Evolutionary conservation across 2,113 vertebrate genomes (phyloP), one percentile per base, ranked within the genome.

Genomic region (Urocolius indicus): DNA sequence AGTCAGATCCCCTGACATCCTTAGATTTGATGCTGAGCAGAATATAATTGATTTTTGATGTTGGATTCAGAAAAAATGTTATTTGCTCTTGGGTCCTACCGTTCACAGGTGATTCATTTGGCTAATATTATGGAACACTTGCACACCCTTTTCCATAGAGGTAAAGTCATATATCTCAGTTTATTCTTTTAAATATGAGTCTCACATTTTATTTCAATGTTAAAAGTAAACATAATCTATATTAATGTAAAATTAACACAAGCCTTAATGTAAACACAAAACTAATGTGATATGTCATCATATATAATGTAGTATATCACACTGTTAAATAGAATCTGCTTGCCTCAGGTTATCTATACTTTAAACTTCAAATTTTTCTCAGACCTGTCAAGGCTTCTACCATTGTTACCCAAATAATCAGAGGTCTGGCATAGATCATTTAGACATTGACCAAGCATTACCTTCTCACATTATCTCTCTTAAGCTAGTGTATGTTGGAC

Each of bases 221-320:
- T 77, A 38, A 67, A 83, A 21, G 38, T 12, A 73, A 59, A 36
- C 5, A 26, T 19, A n/a, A 21, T 38, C 69, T 19, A 65, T 6
- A 9, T 49, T 67, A 79, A 34, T 68, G 10, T 17, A 36, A 55
- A 85, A 51, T 61, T 86, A 66, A n/a, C 24, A 78, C 22, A 19
- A 36, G 5, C 26, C 27, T 89, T 80, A 52, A 43, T 67, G 21
- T 45, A 46, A 74, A 75, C 22, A 43, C 11, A 74, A 51, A 84
- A 3, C 14, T 52, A 14, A 7, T n/a, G 20, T 29, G 55, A 32
- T 32, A 2, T 80, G 30, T 23, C 8, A 30, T 36, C 46, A 55
- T n/a, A 43, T 6, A 13, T 30, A 66, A 46, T 0, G 0, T 0
- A 41, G 19, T 13, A 7, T 3, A 34, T 19, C 16, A 51, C 29